Conservation (phyloP, 2,113 vertebrate species). For the Spizaetus ornatus region DNA sequence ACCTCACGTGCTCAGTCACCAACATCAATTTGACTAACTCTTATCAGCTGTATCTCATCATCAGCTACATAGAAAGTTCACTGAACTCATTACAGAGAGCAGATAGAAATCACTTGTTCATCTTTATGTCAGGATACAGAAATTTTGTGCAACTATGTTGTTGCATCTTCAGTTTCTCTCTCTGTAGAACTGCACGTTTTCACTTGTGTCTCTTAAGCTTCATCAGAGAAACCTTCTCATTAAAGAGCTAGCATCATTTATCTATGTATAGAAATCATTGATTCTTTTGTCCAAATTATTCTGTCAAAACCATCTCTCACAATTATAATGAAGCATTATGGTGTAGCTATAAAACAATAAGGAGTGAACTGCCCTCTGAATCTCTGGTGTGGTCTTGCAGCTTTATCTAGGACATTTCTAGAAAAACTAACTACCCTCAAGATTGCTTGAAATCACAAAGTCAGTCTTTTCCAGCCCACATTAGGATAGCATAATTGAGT, state of each 20-base stretch:
- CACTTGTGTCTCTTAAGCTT: neutral
- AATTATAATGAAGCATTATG: neutral
- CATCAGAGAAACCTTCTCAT: neutral
- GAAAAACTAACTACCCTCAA: neutral
- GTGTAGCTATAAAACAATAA: neutral
- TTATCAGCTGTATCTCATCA: neutral
- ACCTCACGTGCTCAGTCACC: neutral
- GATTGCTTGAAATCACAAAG: neutral
- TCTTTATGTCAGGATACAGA: neutral
- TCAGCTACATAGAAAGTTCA: neutral
- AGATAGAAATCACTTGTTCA: neutral
- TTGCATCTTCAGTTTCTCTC: neutral
- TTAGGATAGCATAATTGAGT: neutral
- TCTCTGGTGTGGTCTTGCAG: neutral
- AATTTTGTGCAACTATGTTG: neutral
- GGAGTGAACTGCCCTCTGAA: neutral
- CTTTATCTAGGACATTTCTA: neutral
- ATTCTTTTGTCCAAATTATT: neutral
- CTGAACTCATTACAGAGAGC: neutral
- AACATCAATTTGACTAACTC: neutral
- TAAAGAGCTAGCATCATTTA: neutral
- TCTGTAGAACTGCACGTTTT: neutral
- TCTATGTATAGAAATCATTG: neutral
- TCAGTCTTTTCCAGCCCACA: neutral
- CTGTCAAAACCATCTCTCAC: neutral